These are phyloP conservation scores for Scylla paramamosain DNA, from an alignment of 1,140 invertebrate genomes.

Conservation along the genomic window DNA sequence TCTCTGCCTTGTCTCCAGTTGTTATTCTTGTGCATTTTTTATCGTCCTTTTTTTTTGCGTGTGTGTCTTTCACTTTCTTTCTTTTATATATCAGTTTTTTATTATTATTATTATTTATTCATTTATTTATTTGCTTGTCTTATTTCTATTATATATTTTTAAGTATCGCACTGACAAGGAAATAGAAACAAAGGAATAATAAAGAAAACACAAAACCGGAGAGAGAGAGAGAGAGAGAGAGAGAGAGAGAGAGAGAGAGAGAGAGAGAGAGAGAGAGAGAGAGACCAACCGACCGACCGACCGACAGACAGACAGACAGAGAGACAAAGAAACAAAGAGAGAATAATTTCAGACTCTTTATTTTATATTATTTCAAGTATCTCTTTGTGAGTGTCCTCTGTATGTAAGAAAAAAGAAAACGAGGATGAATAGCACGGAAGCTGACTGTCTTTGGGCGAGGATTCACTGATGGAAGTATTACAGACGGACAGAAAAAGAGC, in stretches of 20 bases:
- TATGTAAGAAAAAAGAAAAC: not conserved
- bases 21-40: no score
- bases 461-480: not conserved
- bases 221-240: slow-evolving; percentile 42
- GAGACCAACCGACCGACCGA: not conserved
- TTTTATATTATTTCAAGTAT: not conserved
- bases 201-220: not conserved
- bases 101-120: no score
- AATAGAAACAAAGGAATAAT: not conserved
- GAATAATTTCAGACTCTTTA: not conserved
- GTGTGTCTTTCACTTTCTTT: no score
- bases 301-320: not conserved
- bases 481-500: not conserved
- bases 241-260: slow-evolving; percentile 42
- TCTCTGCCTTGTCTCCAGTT: no score
- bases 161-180: not conserved
- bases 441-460: no score
- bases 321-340: not conserved
- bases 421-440: not conserved
- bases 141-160: not conserved
- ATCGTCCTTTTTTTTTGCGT: no score
- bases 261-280: slow-evolving; percentile 41
- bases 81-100: no score
- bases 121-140: no score
- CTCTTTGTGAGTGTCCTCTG: not conserved